phyloP scores from a whole-genome alignment of 2,797 vertebrate genomes.

The Sternotherus odoratus region DNA sequence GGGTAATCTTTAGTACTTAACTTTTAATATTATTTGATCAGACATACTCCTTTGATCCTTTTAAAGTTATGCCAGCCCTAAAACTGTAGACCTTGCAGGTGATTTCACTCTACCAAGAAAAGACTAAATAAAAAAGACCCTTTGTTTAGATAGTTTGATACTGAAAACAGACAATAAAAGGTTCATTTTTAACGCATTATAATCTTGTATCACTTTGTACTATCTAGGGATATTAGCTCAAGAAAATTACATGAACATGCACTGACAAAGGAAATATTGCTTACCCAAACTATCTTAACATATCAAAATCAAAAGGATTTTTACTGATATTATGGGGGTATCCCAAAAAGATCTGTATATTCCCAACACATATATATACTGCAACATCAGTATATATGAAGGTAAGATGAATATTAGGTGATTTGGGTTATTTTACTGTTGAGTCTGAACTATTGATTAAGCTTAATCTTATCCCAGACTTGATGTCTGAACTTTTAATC shows the following conservation, averaged over 20 bases:
- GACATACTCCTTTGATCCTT: constrained; percentile 38
- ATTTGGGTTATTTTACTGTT: too few species aligned
- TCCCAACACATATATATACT: not conserved
- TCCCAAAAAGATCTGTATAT: not conserved
- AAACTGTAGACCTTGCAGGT: not conserved
- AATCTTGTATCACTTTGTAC: not conserved
- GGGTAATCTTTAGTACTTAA: constrained; percentile 64
- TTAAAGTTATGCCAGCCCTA: constrained; percentile 49
- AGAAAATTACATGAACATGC: not conserved
- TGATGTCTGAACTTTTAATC: too few species aligned
- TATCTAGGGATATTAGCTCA: not conserved
- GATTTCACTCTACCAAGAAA: constrained; percentile 25
- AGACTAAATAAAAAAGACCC: not conserved
- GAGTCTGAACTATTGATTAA: too few species aligned
- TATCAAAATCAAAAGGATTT: not conserved
- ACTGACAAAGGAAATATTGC: not conserved
- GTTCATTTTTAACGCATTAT: not conserved
- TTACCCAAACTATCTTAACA: not conserved
- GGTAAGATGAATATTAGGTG: not conserved
- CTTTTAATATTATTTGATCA: constrained; percentile 58
- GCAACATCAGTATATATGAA: not conserved
- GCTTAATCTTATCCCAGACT: too few species aligned
- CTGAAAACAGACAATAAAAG: not conserved
- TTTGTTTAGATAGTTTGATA: constrained; percentile 13
- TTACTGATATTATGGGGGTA: not conserved